Conservation (phyloP, 2,888 invertebrate species). For the Eupithecia abbreviata region DNA sequence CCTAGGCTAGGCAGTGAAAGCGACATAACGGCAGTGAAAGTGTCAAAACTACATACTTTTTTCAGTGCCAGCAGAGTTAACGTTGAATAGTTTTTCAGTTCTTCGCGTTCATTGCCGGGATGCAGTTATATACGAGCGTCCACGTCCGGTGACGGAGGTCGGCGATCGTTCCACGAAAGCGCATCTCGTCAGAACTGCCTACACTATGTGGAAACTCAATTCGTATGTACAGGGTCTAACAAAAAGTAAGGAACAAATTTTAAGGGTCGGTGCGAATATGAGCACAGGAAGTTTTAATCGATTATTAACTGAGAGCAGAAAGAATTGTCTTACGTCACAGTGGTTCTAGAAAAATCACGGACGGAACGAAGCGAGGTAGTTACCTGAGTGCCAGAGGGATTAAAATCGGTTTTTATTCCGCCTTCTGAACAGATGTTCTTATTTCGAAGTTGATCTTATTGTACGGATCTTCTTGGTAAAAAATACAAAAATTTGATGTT, state of each 20-base stretch:
- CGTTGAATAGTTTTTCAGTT: conserved; percentile 41
- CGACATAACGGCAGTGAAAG: no score
- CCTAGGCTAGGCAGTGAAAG: no score
- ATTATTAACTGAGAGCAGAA: no score
- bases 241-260: neutral
- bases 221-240: conserved; percentile 46
- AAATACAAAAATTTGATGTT: no score
- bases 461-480: no score
- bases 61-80: neutral
- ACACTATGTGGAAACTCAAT: conserved; percentile 56
- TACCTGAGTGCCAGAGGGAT: no score
- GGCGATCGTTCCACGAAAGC: conserved; percentile 49
- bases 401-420: no score
- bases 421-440: no score
- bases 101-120: conserved; percentile 59
- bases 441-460: no score
- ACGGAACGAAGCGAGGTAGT: no score
- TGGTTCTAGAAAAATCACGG: no score
- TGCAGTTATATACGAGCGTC: conserved; percentile 54
- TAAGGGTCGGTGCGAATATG: neutral
- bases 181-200: conserved; percentile 51
- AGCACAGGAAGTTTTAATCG: neutral
- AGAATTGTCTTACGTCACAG: no score
- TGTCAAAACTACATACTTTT: neutral
- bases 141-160: conserved; percentile 36